Conservation (phyloP, 2,113 vertebrate genomes). For the Bucco capensis region DNA sequence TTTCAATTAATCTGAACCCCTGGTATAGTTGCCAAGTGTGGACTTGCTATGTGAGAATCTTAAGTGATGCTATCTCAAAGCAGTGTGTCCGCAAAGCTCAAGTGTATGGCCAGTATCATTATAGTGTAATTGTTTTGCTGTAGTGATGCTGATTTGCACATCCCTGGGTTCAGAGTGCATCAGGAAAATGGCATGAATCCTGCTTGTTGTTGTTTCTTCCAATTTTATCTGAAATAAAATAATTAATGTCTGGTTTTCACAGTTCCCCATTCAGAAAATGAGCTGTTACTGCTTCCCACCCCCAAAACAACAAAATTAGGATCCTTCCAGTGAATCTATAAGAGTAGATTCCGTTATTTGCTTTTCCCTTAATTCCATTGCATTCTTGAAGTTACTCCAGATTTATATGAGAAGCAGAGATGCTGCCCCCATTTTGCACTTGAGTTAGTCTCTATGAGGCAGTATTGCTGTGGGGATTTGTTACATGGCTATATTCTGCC, state of each 20-base stretch:
- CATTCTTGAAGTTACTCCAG: neutral
- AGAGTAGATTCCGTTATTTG: neutral
- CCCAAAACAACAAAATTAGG: neutral
- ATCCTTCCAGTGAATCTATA: neutral
- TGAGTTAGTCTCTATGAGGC: neutral
- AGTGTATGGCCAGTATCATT: neutral
- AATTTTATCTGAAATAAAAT: neutral
- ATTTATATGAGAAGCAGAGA: neutral
- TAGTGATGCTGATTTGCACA: neutral
- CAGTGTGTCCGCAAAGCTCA: neutral
- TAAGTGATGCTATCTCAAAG: neutral
- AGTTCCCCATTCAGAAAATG: neutral
- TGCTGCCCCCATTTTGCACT: neutral
- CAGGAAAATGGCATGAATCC: constrained; percentile 2
- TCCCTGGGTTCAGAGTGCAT: neutral
- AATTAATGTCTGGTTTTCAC: neutral
- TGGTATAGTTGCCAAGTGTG: neutral
- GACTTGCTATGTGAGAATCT: neutral
- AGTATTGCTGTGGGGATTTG: neutral
- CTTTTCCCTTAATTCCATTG: neutral
- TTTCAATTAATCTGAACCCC: neutral
- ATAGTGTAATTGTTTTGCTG: neutral
- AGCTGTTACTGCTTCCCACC: neutral
- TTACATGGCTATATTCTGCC: neutral
- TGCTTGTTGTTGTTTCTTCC: neutral